Evolutionary conservation across 2,113 vertebrate genomes (phyloP).

Genomic region (mouse (Mus musculus)): GRCm39 chr7:102985001-102985500

Average conservation of each 20-base stretch:
- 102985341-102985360: not conserved
- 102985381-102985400: not conserved
- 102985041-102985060: not conserved
- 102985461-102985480: not conserved
- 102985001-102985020: not conserved
- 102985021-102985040: not conserved
- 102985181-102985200: not conserved
- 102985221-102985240: not conserved
- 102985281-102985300: not conserved
- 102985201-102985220: not conserved
- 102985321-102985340: not conserved
- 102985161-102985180: not conserved
- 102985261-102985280: not conserved
- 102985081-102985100: not conserved
- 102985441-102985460: not conserved
- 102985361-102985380: not conserved
- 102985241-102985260: not conserved
- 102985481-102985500: not conserved
- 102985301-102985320: not conserved
- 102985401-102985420: not conserved
- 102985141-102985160: not conserved
- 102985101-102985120: slow-evolving; percentile 49
- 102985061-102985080: not conserved
- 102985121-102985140: not conserved
- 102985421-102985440: not conserved